Evolutionary conservation across 2,797 vertebrate species (phyloP).

Genomic region (Trachurus trachurus): DNA sequence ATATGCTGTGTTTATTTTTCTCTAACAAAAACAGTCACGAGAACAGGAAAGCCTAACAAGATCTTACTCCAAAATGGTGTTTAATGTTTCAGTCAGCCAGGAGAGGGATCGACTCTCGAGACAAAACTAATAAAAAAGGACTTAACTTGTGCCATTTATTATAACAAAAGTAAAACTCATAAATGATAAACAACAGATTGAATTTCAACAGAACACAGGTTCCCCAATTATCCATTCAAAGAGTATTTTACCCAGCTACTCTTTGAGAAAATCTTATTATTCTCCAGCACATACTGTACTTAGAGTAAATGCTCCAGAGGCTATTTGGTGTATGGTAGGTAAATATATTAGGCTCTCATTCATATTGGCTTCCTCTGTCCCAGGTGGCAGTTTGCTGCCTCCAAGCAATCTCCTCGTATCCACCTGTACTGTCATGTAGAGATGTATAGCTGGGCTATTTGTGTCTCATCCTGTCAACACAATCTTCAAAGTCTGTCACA

Average conservation of each 20-base stretch:
- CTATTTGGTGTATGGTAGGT: background rate
- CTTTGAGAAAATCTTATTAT: background rate
- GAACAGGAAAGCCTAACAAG: conserved; percentile 2
- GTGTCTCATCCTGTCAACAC: conserved; percentile 41
- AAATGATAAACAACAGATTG: conserved; percentile 19
- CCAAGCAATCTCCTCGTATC: conserved; percentile 33
- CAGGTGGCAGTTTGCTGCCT: conserved; percentile 36
- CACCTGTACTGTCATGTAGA: conserved; percentile 41
- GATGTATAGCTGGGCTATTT: conserved; percentile 35
- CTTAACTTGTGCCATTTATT: background rate
- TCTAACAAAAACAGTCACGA: conserved; percentile 5
- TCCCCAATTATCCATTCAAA: conserved; percentile 20
- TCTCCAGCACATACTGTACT: background rate
- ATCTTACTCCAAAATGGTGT: background rate
- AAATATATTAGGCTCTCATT: conserved; percentile 32
- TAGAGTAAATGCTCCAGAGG: conserved; percentile 2
- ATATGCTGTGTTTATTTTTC: conserved; percentile 7
- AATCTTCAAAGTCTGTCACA: conserved; percentile 29
- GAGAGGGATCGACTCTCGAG: background rate
- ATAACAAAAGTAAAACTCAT: conserved; percentile 8
- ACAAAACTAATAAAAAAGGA: conserved; percentile 19
- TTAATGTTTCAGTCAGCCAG: conserved; percentile 13
- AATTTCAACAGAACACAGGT: conserved; percentile 8
- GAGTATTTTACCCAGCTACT: background rate
- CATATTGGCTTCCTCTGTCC: conserved; percentile 17